Base-by-base conservation (phyloP, 2,113 vertebrate genomes). In the Plectropomus leopardus region DNA sequence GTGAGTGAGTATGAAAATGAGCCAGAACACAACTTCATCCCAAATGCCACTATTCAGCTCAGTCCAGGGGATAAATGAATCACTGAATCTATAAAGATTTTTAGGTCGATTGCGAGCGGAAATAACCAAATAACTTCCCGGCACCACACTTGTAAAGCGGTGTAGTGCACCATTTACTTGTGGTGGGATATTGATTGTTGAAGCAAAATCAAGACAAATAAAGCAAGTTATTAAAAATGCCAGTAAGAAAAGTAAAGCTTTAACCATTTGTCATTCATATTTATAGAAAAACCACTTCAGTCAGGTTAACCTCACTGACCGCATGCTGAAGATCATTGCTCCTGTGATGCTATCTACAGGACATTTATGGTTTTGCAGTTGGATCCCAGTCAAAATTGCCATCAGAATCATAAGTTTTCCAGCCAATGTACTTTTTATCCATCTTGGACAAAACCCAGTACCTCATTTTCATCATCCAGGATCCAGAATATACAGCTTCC, bases 331-430 rank as follows among this genome's bases (percentile, higher is more conserved):
- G 30, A 55, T 4, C 34, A 16, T 72, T 51, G 76, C 59, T 77
- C 75, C 58, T 72, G 40, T 86, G 73, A 65, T 55, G 77, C 85
- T 88, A 88, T 78, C 90, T 89, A 67, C 21, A 76, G 88, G 88
- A 32, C 48, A 44, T 32, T 7, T 40, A 0, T 16, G 1, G 53
- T 17, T 42, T 36, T 82, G 60, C 74, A 55, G 8, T 11, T 55
- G 58, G 51, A 71, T n/a, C 30, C 3, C 16, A 8, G 15, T 70
- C 50, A 51, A 44, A 73, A 9, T 13, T 48, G 28, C 58, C 21
- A 34, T 13, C 1, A 48, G 21, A 14, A 3, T 23, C 4, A n/a
- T 60, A 13, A 36, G n/a, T 47, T 54, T 36, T 34, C 32, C 15
- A 48, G 17, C 50, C 44, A 57, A 1, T 9, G 4, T 3, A 10